Base-by-base conservation (phyloP, 2,888 invertebrate genomes). In the Ariolimax columbianus region DNA sequence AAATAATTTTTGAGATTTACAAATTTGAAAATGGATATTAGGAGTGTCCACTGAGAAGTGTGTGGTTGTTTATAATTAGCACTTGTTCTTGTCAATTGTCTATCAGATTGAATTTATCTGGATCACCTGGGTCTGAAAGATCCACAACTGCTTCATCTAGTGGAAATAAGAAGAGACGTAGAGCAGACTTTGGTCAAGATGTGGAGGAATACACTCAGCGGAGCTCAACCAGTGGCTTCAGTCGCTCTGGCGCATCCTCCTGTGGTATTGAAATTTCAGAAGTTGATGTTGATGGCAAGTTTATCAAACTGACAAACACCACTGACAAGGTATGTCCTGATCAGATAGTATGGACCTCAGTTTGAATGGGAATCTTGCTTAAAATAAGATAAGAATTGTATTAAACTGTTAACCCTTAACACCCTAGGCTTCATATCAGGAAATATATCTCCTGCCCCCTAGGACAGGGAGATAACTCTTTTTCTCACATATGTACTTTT, bases 211-310 rank as follows among this genome's bases (percentile, higher is more conserved):
- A 83, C 79, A 83, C 88, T 14, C 89, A 91, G 51, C 96, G 97
- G 92, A 97, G 87, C 96, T 96, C 93, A 0, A 87, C 88, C 66
- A 88, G 87, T 91, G 94, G 91, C 26, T 93, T 90, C 86, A 86
- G 90, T 14, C 92, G 94, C 4, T 91, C 93, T 11, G 92, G 94
- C 1, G 89, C 93, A 4, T 93, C 94, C 14, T 97, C 95, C 96
- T 97, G 96, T 0, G 97, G 97, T 91, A 95, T 99, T 81, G 97
- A 98, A 94, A 96, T 99, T 40, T 95, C 95, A 11, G 98, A 98
- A 92, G 96, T 96, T 38, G 97, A 97, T 94, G 95, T 96, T 0
- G 97, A 98, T 72, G 99, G 98, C 47, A 96, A 96, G 92, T 99
- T 95, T 92, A 97, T 99, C 80, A 97, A 97, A 94, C 95, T 99